These are phyloP conservation scores for Cremastinae sp. DNA, from an alignment of 2,888 invertebrate genomes.

Conservation along the genomic window DNA sequence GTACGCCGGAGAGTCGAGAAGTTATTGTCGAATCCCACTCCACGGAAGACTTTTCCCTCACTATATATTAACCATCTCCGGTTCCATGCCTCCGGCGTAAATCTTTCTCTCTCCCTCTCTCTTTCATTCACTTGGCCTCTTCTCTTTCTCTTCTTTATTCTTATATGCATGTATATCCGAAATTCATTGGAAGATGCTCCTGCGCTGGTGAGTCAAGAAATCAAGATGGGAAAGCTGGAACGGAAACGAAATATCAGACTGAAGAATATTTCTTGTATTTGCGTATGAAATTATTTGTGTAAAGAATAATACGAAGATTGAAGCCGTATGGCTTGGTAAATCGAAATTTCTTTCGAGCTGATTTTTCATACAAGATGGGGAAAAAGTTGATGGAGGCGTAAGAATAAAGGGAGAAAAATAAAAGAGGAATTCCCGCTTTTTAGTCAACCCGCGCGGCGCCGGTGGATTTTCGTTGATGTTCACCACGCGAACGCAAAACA, in stretches of 20 bases:
- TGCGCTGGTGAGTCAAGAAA: slow-evolving; percentile 44
- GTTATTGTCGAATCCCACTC: slow-evolving; percentile 78
- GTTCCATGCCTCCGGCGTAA: slow-evolving; percentile 46
- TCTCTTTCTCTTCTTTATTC: too few species aligned
- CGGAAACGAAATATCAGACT: slow-evolving; percentile 42
- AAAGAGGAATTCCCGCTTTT: slow-evolving; percentile 29
- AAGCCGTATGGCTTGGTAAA: background rate
- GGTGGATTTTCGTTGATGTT: slow-evolving; percentile 46
- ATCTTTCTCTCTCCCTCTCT: slow-evolving; percentile 48
- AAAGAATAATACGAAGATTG: background rate
- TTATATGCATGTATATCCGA: too few species aligned
- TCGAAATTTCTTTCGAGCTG: too few species aligned
- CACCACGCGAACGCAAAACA: too few species aligned
- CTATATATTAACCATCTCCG: slow-evolving; percentile 53
- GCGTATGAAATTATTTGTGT: background rate
- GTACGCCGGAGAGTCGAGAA: slow-evolving; percentile 78
- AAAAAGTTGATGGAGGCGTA: slow-evolving; percentile 10
- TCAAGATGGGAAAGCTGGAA: slow-evolving; percentile 49
- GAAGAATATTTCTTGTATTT: slow-evolving; percentile 9
- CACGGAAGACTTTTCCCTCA: slow-evolving; percentile 55
- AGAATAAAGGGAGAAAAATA: slow-evolving; percentile 42
- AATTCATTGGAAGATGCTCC: slow-evolving; percentile 59
- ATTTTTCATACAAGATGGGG: slow-evolving; percentile 3
- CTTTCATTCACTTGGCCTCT: slow-evolving; percentile 39
- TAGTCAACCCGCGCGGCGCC: slow-evolving; percentile 20